Evolutionary conservation across 2,888 invertebrate species (phyloP).

Genomic region (Lycocerus yunnanus): DNA sequence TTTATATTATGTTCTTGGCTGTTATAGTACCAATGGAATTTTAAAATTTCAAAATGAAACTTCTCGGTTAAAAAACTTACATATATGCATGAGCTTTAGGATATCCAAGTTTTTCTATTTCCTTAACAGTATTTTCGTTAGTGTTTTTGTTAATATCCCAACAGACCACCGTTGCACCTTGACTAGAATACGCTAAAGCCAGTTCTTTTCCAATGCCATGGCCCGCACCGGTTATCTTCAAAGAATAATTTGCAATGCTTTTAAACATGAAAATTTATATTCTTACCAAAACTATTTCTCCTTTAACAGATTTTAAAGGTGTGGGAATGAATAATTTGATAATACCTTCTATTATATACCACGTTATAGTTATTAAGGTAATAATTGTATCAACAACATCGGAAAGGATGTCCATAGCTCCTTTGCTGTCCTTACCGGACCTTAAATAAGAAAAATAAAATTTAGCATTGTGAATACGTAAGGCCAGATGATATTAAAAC

Average conservation of each 20-base stretch:
- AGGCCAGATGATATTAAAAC: no score
- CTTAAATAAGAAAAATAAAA: background rate
- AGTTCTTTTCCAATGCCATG: constrained; percentile 84
- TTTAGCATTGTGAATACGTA: background rate
- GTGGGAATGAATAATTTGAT: constrained; percentile 24
- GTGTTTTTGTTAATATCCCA: constrained; percentile 75
- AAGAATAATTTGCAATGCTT: background rate
- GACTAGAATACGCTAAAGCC: constrained; percentile 70
- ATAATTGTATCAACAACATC: background rate
- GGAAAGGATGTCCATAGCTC: background rate
- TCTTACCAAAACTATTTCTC: constrained; percentile 78
- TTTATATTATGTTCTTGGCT: no score
- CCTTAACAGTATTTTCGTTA: constrained; percentile 69
- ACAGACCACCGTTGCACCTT: constrained; percentile 74
- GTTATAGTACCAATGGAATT: no score
- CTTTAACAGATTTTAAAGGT: constrained; percentile 58
- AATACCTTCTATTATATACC: background rate
- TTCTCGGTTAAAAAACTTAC: no score
- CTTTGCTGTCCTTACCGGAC: background rate
- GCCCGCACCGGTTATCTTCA: constrained; percentile 81
- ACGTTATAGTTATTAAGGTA: background rate
- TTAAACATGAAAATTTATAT: background rate
- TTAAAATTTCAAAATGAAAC: no score
- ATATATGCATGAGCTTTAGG: constrained; percentile 54
- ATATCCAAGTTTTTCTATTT: constrained; percentile 60